phyloP scores from a whole-genome alignment of 2,888 invertebrate genomes.

The Steinernema carpocapsae region DNA sequence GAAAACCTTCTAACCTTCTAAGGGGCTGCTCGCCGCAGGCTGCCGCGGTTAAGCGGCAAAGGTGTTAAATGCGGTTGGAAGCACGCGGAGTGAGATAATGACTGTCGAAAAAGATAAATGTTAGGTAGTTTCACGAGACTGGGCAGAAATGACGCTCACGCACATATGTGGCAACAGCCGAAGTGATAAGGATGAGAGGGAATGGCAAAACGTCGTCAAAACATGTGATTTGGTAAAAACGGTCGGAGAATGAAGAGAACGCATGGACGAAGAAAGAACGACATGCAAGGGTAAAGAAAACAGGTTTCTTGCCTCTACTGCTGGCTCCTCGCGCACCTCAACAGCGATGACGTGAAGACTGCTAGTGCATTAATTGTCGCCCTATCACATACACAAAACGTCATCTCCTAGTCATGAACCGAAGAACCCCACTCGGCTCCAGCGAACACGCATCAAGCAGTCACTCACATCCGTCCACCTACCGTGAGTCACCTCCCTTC shows the following conservation, averaged over 20 bases:
- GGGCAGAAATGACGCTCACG: neutral
- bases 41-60: neutral
- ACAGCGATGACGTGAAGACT: neutral
- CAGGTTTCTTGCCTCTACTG: constrained; percentile 21
- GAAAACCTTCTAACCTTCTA: neutral
- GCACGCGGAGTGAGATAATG: neutral
- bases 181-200: constrained; percentile 17
- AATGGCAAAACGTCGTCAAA: constrained; percentile 24
- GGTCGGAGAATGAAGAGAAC: constrained; percentile 33
- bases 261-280: constrained; percentile 32
- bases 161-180: neutral
- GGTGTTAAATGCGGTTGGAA: neutral
- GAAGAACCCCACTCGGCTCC: constrained; percentile 15
- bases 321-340: constrained; percentile 31
- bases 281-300: constrained; percentile 34
- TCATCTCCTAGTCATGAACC: constrained; percentile 12
- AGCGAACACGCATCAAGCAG: neutral
- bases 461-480: neutral
- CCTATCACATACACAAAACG: constrained; percentile 29
- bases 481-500: constrained; percentile 10
- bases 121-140: neutral
- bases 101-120: neutral
- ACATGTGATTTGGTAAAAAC: constrained; percentile 34
- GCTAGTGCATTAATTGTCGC: constrained; percentile 31
- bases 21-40: neutral